Conservation (phyloP, 2,113 vertebrate species). For the Syngnathoides biaculeatus region DNA sequence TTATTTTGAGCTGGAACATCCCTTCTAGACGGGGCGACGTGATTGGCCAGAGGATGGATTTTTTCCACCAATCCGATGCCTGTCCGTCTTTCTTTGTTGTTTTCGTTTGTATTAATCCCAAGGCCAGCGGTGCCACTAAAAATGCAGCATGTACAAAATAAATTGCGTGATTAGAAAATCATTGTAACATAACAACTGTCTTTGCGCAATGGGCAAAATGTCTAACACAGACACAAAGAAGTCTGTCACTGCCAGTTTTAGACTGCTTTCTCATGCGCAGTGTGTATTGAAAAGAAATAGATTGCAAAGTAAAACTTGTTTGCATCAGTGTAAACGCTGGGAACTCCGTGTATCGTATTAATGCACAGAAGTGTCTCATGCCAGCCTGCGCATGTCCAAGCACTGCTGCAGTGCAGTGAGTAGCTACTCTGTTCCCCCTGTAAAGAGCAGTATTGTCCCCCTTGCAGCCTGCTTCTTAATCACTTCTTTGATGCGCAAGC, state of each 20-base stretch:
- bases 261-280: neutral
- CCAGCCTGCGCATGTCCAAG: slow-evolving; percentile 50
- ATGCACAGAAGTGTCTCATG: slow-evolving; percentile 41
- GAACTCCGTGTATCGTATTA: slow-evolving; percentile 16
- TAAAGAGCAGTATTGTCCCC: slow-evolving; percentile 75
- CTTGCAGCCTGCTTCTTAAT: slow-evolving; percentile 77
- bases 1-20: slow-evolving; percentile 52
- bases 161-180: neutral
- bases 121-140: neutral
- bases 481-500: slow-evolving; percentile 75
- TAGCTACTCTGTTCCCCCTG: slow-evolving; percentile 61
- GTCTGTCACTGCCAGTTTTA: neutral
- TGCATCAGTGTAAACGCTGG: slow-evolving; percentile 8
- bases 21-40: slow-evolving; percentile 41
- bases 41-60: slow-evolving; percentile 51
- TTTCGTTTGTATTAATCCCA: neutral
- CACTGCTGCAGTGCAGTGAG: slow-evolving; percentile 45
- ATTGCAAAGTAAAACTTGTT: neutral
- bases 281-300: neutral
- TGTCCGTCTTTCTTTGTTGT: slow-evolving; percentile 41
- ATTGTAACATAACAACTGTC: neutral
- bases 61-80: slow-evolving; percentile 52
- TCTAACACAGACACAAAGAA: neutral
- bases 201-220: neutral
- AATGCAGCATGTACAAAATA: neutral